Conservation (phyloP, 92 coral and sea anemone species). For the Galaxea fascicularis region DNA sequence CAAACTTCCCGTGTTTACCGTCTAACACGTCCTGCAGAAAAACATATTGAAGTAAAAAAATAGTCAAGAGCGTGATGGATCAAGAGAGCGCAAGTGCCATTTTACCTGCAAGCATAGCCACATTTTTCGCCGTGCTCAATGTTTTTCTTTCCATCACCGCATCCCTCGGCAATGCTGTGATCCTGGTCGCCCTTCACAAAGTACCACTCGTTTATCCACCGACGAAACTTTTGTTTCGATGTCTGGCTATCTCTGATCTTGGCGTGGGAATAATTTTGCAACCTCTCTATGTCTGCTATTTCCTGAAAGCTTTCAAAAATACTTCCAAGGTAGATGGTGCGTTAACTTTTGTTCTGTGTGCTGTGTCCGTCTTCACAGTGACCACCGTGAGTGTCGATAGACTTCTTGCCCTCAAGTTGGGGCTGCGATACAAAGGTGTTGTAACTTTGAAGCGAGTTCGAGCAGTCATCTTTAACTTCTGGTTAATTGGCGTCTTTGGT, state of each 20-base stretch:
- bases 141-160: slow-evolving; percentile 18
- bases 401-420: slow-evolving; percentile 7
- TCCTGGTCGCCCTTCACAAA: slow-evolving; percentile 4
- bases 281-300: not conserved
- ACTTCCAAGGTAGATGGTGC: not conserved
- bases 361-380: not conserved
- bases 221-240: slow-evolving; percentile 12
- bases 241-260: slow-evolving; percentile 17
- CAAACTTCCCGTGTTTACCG: too few species aligned
- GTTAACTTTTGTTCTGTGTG: not conserved
- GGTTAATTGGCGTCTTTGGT: not conserved
- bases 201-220: not conserved
- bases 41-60: too few species aligned
- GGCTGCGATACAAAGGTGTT: not conserved
- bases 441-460: slow-evolving; percentile 14
- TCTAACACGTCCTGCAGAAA: too few species aligned
- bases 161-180: not conserved
- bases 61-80: too few species aligned
- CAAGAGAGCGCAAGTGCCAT: too few species aligned
- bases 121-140: not conserved
- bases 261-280: not conserved
- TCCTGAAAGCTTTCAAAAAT: not conserved
- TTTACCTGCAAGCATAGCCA: not conserved
- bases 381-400: slow-evolving; percentile 19
- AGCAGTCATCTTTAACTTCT: not conserved